phyloP scores from a whole-genome alignment of 2,797 vertebrate species.

The Catamblyrhynchus diadema region DNA sequence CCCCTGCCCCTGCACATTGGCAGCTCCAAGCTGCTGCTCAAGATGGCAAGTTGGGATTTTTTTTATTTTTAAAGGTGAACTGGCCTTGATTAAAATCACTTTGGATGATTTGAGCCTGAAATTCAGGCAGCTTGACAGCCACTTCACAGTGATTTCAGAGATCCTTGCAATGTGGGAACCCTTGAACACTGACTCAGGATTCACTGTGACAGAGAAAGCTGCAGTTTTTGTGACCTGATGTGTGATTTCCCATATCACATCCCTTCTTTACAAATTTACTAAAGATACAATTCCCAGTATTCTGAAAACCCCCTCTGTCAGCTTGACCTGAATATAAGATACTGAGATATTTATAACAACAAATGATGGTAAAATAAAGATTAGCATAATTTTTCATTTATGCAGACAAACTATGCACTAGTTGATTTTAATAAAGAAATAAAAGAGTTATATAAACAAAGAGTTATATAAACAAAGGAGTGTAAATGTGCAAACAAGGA shows the following conservation, averaged over 20 bases:
- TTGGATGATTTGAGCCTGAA: not conserved
- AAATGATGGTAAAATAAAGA: not conserved
- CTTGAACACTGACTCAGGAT: not conserved
- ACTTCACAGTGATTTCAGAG: not conserved
- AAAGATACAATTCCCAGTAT: not conserved
- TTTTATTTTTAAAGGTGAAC: conserved; percentile 39
- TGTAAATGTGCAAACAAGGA: not conserved
- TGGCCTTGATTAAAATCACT: not conserved
- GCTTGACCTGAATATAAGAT: not conserved
- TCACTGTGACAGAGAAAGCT: not conserved
- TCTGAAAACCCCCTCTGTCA: not conserved
- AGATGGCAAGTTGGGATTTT: not conserved
- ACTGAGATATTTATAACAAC: not conserved
- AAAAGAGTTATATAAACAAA: not conserved
- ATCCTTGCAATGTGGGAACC: not conserved
- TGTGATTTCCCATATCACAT: not conserved
- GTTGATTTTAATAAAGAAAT: not conserved
- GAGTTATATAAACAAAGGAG: not conserved
- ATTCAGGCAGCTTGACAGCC: not conserved
- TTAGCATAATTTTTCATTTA: not conserved
- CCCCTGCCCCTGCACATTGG: not conserved
- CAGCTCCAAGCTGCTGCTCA: conserved; percentile 41
- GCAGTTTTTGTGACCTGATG: not conserved
- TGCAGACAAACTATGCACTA: not conserved
- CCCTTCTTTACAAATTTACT: not conserved